phyloP scores from a whole-genome alignment of 1,140 invertebrate species.

The Trichonephila clavata region DNA sequence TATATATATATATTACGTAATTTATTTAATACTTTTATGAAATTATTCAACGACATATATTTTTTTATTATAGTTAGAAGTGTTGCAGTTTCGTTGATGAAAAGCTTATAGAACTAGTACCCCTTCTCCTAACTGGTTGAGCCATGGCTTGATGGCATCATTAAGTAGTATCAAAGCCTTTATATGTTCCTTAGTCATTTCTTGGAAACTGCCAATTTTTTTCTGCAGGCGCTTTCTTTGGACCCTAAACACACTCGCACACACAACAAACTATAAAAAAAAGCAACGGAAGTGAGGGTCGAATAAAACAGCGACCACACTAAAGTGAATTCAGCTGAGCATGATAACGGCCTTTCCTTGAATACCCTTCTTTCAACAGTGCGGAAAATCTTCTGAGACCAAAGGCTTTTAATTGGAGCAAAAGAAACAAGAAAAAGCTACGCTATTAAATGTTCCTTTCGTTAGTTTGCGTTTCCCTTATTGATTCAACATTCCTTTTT shows the following conservation, averaged over 20 bases:
- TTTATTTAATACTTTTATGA: no score
- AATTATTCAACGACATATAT: no score
- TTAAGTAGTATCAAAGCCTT: no score
- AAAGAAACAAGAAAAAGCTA: not conserved
- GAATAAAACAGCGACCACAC: not conserved
- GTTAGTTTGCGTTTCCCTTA: slow-evolving; percentile 16
- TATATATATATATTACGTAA: no score
- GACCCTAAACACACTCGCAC: not conserved
- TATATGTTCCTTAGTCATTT: no score
- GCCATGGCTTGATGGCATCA: no score
- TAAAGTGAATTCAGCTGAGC: not conserved
- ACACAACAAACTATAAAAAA: not conserved
- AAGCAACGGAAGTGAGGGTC: not conserved
- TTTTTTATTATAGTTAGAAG: no score
- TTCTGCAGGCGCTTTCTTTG: not conserved
- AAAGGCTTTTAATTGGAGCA: not conserved
- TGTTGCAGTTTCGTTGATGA: no score
- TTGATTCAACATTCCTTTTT: slow-evolving; percentile 16
- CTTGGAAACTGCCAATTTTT: no score
- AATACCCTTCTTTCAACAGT: not conserved
- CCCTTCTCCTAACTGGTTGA: no score
- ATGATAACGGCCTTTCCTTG: not conserved
- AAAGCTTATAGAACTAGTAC: no score
- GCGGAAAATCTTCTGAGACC: not conserved
- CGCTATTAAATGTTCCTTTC: slow-evolving; percentile 12